These are phyloP conservation scores for Todus mexicanus DNA, from an alignment of 2,797 vertebrate species.

Conservation along the genomic window DNA sequence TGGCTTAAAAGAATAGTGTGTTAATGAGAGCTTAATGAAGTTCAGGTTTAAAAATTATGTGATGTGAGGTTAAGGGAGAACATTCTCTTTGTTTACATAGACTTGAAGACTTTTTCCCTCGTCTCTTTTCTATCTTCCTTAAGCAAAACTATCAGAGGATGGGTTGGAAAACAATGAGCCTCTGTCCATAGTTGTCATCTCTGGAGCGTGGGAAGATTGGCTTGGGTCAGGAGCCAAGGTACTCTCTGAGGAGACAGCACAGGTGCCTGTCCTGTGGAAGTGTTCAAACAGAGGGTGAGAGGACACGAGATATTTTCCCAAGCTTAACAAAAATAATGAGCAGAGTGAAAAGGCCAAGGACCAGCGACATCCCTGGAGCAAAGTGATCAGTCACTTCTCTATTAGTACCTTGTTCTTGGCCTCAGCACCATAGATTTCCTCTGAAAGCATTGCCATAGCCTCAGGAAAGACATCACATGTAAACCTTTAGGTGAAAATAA, in stretches of 20 bases:
- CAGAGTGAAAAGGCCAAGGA: not conserved
- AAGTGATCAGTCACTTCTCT: not conserved
- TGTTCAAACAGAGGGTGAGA: not conserved
- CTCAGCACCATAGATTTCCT: not conserved
- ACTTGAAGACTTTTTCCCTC: not conserved
- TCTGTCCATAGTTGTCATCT: not conserved
- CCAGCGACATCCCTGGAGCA: not conserved
- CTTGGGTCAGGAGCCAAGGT: not conserved
- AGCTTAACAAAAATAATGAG: not conserved
- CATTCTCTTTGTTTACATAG: rapidly evolving
- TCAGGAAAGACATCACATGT: not conserved
- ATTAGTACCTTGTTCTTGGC: not conserved
- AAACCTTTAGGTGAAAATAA: not conserved
- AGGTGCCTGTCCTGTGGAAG: not conserved
- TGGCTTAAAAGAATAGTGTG: not conserved
- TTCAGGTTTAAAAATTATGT: not conserved
- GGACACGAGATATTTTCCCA: not conserved
- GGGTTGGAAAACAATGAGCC: not conserved
- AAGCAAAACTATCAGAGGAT: not conserved
- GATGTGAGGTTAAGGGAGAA: not conserved
- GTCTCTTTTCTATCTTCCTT: not conserved
- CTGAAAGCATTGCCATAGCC: not conserved
- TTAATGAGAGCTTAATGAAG: not conserved
- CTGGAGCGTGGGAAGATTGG: not conserved
- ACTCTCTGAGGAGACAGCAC: not conserved